A percentile compares a stretch with the other conserved stretches of the same genome.
Evolutionary conservation across 2,797 vertebrate species (phyloP).

Genomic region (Pteronotus mesoamericanus): DNA sequence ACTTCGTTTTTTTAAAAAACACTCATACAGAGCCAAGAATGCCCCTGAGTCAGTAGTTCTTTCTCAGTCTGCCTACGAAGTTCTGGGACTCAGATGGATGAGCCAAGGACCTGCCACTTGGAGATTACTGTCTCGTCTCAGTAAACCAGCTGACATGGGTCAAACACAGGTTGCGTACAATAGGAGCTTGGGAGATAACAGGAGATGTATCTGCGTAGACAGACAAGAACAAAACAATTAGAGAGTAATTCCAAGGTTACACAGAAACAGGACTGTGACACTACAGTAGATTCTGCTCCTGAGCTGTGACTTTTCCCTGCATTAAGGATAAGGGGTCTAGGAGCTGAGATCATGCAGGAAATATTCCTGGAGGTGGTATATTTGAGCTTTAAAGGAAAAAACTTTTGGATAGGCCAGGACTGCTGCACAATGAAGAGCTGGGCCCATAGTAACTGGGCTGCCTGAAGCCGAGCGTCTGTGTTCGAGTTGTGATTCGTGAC

Average conservation of each 20-base stretch:
- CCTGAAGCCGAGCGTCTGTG: neutral
- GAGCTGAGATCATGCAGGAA: neutral
- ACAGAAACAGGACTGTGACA: neutral
- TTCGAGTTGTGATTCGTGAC: neutral
- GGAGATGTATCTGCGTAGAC: neutral
- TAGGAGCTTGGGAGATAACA: neutral
- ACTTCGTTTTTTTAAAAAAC: constrained; percentile 47
- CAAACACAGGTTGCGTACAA: neutral
- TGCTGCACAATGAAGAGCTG: neutral
- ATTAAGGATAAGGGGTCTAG: neutral
- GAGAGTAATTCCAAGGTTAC: neutral
- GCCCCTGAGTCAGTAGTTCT: neutral
- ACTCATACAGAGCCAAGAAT: constrained; percentile 43
- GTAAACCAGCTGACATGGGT: neutral
- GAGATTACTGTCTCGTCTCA: neutral
- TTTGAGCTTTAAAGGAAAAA: neutral
- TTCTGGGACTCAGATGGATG: neutral
- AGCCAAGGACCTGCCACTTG: neutral
- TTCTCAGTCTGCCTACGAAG: neutral
- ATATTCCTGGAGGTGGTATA: neutral
- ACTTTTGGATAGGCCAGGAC: neutral
- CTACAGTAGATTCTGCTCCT: neutral
- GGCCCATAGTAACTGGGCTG: neutral
- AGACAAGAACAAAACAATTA: neutral
- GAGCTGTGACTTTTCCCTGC: neutral